Percentiles rank a stretch among this genome's conserved stretches.
Conservation (phyloP, 2,113 vertebrate species). For the Zosterops pallidus region DNA sequence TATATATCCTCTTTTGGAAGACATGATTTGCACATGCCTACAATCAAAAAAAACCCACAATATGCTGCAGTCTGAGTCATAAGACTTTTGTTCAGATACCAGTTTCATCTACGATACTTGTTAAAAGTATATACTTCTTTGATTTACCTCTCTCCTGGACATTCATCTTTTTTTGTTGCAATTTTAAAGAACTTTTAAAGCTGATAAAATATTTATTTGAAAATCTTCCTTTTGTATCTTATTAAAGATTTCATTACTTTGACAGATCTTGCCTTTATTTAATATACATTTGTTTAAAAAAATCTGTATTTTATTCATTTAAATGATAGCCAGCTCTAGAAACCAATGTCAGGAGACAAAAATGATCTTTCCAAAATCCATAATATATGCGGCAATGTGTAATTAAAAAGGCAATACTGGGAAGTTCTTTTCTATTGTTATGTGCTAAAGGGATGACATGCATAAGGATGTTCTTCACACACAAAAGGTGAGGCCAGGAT, state of each 20-base stretch:
- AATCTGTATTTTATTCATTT: background rate
- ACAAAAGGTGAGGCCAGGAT: rapidly evolving
- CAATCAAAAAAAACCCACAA: background rate
- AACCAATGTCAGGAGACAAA: background rate
- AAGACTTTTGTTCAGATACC: background rate
- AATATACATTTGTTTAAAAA: background rate
- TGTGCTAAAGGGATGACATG: background rate
- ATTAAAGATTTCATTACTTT: background rate
- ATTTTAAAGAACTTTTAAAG: background rate
- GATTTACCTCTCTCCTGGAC: background rate
- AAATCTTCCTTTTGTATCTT: background rate
- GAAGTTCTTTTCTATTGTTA: background rate
- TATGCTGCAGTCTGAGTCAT: background rate
- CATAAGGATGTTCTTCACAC: background rate
- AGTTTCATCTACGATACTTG: background rate
- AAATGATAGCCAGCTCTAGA: background rate
- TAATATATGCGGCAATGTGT: background rate
- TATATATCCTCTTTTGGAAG: background rate
- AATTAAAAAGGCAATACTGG: background rate
- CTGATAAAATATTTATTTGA: background rate
- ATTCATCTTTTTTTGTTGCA: background rate
- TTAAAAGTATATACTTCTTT: background rate
- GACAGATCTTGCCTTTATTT: background rate
- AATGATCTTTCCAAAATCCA: background rate
- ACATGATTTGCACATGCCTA: background rate